Evolutionary conservation across 1,140 invertebrate genomes (phyloP).

Genomic region (Drosophila pruinosa): DNA sequence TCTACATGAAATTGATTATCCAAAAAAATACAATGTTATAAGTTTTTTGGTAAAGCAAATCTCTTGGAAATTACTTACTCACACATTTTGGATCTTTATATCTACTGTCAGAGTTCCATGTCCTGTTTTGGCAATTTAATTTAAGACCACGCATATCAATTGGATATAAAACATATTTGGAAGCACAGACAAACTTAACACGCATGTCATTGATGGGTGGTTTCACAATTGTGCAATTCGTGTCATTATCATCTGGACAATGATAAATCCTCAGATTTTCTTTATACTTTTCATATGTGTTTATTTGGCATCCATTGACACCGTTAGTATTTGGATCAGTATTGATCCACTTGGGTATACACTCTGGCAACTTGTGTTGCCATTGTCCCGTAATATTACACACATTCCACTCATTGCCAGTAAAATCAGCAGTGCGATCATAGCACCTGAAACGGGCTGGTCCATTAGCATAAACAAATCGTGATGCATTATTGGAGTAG

Average conservation of each 20-base stretch:
- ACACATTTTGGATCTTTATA: background rate
- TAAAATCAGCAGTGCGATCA: rapidly evolving
- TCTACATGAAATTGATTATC: background rate
- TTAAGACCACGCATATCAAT: background rate
- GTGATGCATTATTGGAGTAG: background rate
- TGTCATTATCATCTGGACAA: background rate
- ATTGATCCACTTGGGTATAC: background rate
- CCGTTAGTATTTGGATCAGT: constrained; percentile 23
- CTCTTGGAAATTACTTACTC: constrained; percentile 26
- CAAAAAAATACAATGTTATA: too few species aligned
- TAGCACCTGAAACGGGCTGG: background rate
- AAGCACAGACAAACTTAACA: constrained; percentile 3
- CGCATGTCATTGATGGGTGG: background rate
- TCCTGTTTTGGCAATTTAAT: background rate
- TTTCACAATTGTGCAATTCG: rapidly evolving
- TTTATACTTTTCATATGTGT: constrained; percentile 2
- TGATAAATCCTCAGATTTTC: background rate
- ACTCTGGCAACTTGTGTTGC: background rate
- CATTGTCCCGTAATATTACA: constrained; percentile 9
- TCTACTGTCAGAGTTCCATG: background rate
- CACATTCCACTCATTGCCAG: constrained; percentile 3
- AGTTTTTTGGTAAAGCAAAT: too few species aligned
- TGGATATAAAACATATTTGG: background rate
- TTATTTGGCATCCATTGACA: constrained; percentile 8
- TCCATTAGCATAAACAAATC: constrained; percentile 25